Evolutionary conservation across 1,140 invertebrate species (phyloP).

Genomic region (Watersipora subatra): DNA sequence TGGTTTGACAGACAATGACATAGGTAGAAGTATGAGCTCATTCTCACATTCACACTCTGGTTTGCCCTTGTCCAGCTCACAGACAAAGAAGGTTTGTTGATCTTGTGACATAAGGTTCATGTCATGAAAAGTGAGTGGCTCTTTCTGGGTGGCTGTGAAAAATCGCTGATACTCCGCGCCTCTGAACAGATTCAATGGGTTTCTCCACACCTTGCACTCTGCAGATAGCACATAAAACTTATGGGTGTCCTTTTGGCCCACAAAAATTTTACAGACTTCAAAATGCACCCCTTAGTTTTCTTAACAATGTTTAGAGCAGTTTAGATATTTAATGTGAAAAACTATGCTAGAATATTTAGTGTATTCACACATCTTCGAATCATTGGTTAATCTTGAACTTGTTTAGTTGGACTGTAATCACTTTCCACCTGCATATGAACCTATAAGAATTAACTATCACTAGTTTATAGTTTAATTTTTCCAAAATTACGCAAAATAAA

Average conservation of each 20-base stretch:
- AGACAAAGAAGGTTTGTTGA: conserved; percentile 95
- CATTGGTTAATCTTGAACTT: too few species aligned
- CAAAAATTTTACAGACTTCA: neutral
- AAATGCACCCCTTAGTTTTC: too few species aligned
- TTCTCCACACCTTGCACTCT: conserved; percentile 95
- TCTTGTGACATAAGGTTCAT: conserved; percentile 98
- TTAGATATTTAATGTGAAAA: neutral
- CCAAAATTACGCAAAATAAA: too few species aligned
- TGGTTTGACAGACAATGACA: too few species aligned
- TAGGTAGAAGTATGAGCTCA: too few species aligned
- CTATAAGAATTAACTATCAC: too few species aligned
- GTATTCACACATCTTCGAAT: too few species aligned
- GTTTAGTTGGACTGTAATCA: too few species aligned
- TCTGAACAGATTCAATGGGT: conserved; percentile 85
- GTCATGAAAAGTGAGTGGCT: conserved; percentile 94
- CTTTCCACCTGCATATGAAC: too few species aligned
- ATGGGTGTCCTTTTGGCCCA: neutral
- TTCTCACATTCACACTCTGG: conserved; percentile 75
- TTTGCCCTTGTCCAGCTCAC: conserved; percentile 75
- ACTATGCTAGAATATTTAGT: too few species aligned
- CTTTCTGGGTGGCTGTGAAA: conserved; percentile 76
- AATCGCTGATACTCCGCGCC: conserved; percentile 91
- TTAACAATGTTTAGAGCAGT: too few species aligned
- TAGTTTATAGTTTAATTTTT: too few species aligned
- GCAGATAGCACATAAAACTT: conserved; percentile 40